Percentiles rank a stretch among this genome's conserved stretches.
These are phyloP conservation scores for Chiloscyllium plagiosum DNA, from an alignment of 2,113 vertebrate genomes.

Conservation along the genomic window DNA sequence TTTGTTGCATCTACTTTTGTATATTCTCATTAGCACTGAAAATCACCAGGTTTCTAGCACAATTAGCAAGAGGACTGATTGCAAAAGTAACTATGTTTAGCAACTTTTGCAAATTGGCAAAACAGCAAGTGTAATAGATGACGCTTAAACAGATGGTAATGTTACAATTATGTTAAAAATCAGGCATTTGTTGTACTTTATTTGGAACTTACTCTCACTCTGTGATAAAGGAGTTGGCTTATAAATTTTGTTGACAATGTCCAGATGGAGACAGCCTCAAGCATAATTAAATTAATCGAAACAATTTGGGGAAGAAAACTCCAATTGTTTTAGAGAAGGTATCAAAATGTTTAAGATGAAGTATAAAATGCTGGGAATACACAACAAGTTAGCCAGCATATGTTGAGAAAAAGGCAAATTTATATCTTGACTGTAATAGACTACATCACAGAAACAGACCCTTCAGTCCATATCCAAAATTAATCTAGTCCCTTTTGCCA, in stretches of 20 bases:
- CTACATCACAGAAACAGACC: no score
- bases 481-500: no score
- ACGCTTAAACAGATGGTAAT: background rate
- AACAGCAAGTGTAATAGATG: background rate
- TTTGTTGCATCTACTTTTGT: background rate
- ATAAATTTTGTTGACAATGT: background rate
- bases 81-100: background rate
- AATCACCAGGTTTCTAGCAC: background rate
- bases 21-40: background rate
- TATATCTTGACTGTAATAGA: background rate
- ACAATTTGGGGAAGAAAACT: background rate
- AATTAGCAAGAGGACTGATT: background rate
- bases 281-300: slow-evolving; percentile 1
- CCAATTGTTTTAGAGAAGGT: background rate
- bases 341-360: background rate
- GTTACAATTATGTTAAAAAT: background rate
- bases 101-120: slow-evolving; percentile 5
- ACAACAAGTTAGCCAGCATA: background rate
- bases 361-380: background rate
- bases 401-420: background rate
- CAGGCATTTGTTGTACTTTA: background rate
- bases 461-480: no score
- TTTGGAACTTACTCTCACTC: background rate
- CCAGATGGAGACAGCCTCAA: slow-evolving; percentile 13
- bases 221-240: background rate